These are phyloP conservation scores for Actenoides lindsayi DNA, from an alignment of 2,113 vertebrate genomes.

Conservation along the genomic window DNA sequence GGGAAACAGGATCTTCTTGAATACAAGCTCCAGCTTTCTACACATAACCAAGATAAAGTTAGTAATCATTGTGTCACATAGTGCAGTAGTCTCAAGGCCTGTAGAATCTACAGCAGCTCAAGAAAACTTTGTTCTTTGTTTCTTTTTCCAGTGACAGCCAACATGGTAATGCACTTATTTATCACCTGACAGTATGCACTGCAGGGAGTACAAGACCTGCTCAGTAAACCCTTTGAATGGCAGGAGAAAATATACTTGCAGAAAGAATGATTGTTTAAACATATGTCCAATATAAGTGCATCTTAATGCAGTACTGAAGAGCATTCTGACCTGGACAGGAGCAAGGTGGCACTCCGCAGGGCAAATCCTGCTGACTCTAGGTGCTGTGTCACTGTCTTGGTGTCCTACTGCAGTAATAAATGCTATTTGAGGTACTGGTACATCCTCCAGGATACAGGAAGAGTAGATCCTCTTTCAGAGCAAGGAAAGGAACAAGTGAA, in stretches of 20 bases:
- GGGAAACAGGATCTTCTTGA: not conserved
- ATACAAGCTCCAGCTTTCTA: not conserved
- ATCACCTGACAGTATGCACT: not conserved
- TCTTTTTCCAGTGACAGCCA: not conserved
- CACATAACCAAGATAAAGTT: not conserved
- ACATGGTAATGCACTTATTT: not conserved
- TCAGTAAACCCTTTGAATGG: not conserved
- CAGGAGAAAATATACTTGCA: not conserved
- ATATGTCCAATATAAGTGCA: not conserved
- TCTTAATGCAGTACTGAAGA: not conserved
- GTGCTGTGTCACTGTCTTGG: constrained; percentile 42
- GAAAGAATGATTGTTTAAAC: not conserved
- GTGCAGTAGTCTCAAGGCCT: not conserved
- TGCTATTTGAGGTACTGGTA: constrained; percentile 9
- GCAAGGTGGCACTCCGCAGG: constrained; percentile 9
- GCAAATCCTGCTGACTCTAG: constrained; percentile 40
- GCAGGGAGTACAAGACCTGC: not conserved
- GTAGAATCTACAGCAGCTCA: not conserved
- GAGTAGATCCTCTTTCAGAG: not conserved
- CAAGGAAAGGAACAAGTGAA: not conserved
- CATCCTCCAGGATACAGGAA: not conserved
- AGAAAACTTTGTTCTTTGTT: not conserved
- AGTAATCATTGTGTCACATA: not conserved
- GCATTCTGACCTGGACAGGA: not conserved
- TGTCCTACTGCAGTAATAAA: constrained; percentile 37